These are phyloP conservation scores for Pangasius sanitwongsei DNA, from an alignment of 2,797 vertebrate species.

Conservation along the genomic window DNA sequence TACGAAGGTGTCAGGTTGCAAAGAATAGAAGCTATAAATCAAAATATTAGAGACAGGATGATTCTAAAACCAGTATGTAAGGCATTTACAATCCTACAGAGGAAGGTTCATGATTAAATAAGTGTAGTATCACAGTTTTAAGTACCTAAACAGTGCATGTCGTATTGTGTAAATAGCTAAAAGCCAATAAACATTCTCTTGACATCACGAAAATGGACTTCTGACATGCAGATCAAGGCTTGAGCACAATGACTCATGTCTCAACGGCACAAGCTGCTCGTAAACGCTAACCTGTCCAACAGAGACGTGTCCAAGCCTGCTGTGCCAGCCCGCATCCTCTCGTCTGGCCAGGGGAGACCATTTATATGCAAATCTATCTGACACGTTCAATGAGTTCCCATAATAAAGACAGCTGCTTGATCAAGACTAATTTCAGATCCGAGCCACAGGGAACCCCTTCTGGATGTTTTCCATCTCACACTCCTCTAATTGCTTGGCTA, in stretches of 20 bases:
- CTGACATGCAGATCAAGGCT: neutral
- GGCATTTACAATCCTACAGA: neutral
- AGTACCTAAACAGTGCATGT: neutral
- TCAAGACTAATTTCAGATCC: constrained; percentile 72
- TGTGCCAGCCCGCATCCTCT: constrained; percentile 70
- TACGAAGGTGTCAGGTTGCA: neutral
- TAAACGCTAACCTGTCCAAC: constrained; percentile 68
- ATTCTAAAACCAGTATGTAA: neutral
- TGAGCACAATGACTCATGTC: neutral
- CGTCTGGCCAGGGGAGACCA: constrained; percentile 67
- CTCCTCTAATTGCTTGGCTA: constrained; percentile 43
- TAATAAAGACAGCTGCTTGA: constrained; percentile 75
- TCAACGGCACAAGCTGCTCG: constrained; percentile 29
- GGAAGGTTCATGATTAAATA: neutral
- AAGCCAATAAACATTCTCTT: neutral
- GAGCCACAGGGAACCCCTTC: constrained; percentile 55
- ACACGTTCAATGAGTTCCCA: constrained; percentile 73
- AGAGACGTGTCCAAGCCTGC: constrained; percentile 71
- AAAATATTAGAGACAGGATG: neutral
- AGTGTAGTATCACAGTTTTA: neutral
- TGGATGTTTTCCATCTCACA: constrained; percentile 53
- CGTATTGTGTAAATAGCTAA: neutral
- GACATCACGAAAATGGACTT: neutral
- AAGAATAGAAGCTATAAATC: neutral
- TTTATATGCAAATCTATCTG: constrained; percentile 80